Evolutionary conservation across 1,140 invertebrate species (phyloP), one percentile per base, ranked within the genome.

Genomic region (Hirudo medicinalis): DNA sequence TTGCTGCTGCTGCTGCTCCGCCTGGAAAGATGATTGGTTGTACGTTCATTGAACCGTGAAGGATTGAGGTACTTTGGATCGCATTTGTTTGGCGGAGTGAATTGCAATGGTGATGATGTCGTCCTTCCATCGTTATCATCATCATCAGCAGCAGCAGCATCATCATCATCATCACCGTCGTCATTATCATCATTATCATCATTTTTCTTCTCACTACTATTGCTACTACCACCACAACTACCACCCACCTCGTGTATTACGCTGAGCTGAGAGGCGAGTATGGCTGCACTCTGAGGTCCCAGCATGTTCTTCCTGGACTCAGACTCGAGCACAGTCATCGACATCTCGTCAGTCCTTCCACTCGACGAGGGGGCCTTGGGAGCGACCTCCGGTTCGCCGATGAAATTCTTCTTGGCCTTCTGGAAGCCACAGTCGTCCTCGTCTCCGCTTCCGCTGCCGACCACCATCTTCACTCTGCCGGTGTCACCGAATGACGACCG

Each of bases 101-200:
- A 25, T 63, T 63, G 22, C 60, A 25, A 20, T 20, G 29, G 29
- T 63, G 19, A 13, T 27, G 22, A 63, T 63, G 29, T 2, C 9
- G 17, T 32, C 13, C 15, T 27, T 13, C 0, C 60, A 13, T 25
- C 60, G 29, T 25, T 20, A 63, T 25, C 17, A 20, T 0, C 11
- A 20, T 63, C 60, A 63, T 20, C 60, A 63, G 1, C 60, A 60
- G 4, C 57, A 60, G 4, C 57, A 60, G 11, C 40, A 60, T 15
- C 57, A 60, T 60, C 4, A 60, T 60, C 57, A 60, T 60, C 57
- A 60, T 60, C 57, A 15, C 15, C 57, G 27, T 15, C 57, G 27
- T 60, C 57, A 15, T 60, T 15, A 20, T 63, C 60, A 20, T 63
- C 60, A 63, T 20, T 9, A 63, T 13, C 60, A 63, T 13, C 60